Evolutionary conservation across 2,113 vertebrate species (phyloP), one percentile per base, ranked within the genome.

Genomic region (Equus quagga): DNA sequence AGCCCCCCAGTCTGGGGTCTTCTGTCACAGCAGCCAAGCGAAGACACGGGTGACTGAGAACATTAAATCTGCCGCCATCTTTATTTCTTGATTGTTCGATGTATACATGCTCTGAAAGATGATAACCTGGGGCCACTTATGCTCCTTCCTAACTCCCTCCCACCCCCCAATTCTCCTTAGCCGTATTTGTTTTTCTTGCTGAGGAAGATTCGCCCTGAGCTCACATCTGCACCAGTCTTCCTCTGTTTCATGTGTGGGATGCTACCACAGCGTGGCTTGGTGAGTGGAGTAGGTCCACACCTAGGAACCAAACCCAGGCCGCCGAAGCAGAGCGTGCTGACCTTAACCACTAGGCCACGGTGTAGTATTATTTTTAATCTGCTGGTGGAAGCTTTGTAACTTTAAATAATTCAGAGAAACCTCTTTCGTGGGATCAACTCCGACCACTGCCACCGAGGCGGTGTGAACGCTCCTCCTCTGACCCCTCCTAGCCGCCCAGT

Each of bases 71-170:
- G 64, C 41, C 14, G 9, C 4, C 31, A 19, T 26, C 64, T 41
- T 44, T 41, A 26, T 14, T 44, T 21, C 21, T 15, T 60, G 15
- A 56, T 49, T 21, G 54, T 26, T 41, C 69, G 6, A 8, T 8
- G 12, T 14, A 14, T 12, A 5, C 24, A 0, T 0, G 0, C 28
- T 62, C 36, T 41, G 46, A 46, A n/a, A 44, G 36, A 12, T 0
- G 2, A 31, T 4, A 6, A 26, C 6, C 11, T 1, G 0, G 44
- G 19, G 1, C 12, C 33, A 1, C 0, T 6, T 3, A 5, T 0
- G 15, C 28, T 31, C 13, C 19, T 14, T 62, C 33, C 65, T 26
- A 1, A 24, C 19, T 5, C 17, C 3, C 0, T 6, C 6, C 62
- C 3, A 0, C 56, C 33, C 13, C 11, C 8, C 18, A 6, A 2